These are phyloP conservation scores for Drosophila diplacantha DNA, from an alignment of 2,888 invertebrate genomes.

Conservation along the genomic window DNA sequence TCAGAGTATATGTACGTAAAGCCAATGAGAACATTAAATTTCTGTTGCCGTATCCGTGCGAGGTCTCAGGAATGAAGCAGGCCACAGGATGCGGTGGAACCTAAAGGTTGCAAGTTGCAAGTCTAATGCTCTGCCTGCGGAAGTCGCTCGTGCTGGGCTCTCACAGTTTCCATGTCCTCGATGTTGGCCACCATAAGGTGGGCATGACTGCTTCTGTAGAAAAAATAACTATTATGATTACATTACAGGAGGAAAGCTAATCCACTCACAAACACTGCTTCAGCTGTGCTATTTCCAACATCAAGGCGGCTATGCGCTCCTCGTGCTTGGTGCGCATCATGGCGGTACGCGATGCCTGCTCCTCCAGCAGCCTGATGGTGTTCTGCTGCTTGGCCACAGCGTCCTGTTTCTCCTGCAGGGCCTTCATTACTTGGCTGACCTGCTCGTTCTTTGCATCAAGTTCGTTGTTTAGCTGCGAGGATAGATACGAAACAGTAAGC, in stretches of 20 bases:
- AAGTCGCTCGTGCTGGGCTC: not conserved
- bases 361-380: slow-evolving; percentile 71
- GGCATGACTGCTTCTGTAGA: not conserved
- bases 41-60: not conserved
- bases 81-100: not conserved
- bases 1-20: slow-evolving; percentile 1
- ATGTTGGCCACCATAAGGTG: not conserved
- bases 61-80: no score
- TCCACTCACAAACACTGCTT: slow-evolving; percentile 71
- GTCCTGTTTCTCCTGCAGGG: slow-evolving; percentile 66
- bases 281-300: slow-evolving; percentile 62
- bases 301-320: slow-evolving; percentile 67
- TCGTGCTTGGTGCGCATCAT: slow-evolving; percentile 69
- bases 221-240: not conserved
- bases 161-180: not conserved
- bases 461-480: slow-evolving; percentile 66
- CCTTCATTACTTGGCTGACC: slow-evolving; percentile 65
- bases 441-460: slow-evolving; percentile 67
- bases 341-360: slow-evolving; percentile 66
- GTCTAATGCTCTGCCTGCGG: not conserved
- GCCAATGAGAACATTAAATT: slow-evolving; percentile 23
- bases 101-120: no score
- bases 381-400: slow-evolving; percentile 69
- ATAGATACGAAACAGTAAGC: not conserved
- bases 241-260: not conserved